Evolutionary conservation across 2,797 vertebrate genomes (phyloP).

Genomic region (Melanotaenia parkinsoni): DNA sequence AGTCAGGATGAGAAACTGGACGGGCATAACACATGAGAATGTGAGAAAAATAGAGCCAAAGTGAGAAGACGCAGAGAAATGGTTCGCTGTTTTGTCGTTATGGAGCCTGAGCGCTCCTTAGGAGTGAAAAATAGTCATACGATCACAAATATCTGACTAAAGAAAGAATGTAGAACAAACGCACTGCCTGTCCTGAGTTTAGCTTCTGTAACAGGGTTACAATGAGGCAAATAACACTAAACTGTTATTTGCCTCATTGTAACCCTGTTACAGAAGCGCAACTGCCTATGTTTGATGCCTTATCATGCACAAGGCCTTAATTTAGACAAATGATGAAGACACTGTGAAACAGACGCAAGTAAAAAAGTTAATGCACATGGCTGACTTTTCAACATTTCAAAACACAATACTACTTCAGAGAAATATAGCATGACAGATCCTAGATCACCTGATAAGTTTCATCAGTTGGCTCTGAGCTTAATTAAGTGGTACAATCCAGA

Average conservation of each 20-base stretch:
- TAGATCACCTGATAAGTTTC: slow-evolving; percentile 52
- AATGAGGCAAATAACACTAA: slow-evolving; percentile 10
- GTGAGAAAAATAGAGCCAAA: slow-evolving; percentile 66
- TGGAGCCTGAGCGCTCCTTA: slow-evolving; percentile 34
- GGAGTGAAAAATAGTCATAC: slow-evolving; percentile 66
- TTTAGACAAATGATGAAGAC: slow-evolving; percentile 34
- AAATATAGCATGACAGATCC: slow-evolving; percentile 46
- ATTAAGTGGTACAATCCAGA: slow-evolving; percentile 38
- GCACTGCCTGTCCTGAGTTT: slow-evolving; percentile 21
- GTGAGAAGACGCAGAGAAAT: slow-evolving; percentile 58
- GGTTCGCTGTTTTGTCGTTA: slow-evolving; percentile 53
- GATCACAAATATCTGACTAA: slow-evolving; percentile 57
- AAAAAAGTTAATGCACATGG: slow-evolving; percentile 32
- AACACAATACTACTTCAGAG: slow-evolving; percentile 32
- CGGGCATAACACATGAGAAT: slow-evolving; percentile 42
- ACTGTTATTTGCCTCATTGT: slow-evolving; percentile 38
- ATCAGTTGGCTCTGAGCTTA: slow-evolving; percentile 38
- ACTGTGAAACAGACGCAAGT: slow-evolving; percentile 23
- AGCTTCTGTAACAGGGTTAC: background rate
- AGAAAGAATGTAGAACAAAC: slow-evolving; percentile 41
- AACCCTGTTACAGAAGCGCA: slow-evolving; percentile 18
- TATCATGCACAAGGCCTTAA: slow-evolving; percentile 27
- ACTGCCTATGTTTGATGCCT: slow-evolving; percentile 3
- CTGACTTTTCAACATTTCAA: slow-evolving; percentile 46
- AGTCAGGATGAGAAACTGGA: slow-evolving; percentile 26